Conservation (phyloP, 1,140 invertebrate genomes). For the Eumaeus atala region DNA sequence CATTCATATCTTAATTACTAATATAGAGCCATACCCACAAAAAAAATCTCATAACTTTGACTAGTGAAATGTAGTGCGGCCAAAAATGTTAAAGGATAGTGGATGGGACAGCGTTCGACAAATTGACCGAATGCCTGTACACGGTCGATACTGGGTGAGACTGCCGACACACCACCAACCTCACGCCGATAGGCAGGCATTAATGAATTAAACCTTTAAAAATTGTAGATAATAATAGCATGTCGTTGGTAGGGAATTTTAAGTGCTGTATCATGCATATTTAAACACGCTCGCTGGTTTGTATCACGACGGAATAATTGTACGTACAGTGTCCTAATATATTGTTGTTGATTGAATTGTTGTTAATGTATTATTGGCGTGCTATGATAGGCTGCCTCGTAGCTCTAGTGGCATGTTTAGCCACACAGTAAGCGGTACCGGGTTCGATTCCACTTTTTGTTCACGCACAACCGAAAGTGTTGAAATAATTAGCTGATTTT, state of each 20-base stretch:
- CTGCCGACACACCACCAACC: conserved; percentile 28
- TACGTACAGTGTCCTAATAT: background rate
- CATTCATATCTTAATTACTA: conserved; percentile 64
- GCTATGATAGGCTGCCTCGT: too few species aligned
- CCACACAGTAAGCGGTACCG: too few species aligned
- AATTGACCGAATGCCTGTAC: conserved; percentile 55
- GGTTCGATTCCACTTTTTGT: too few species aligned
- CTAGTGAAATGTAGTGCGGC: conserved; percentile 49
- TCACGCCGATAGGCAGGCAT: background rate
- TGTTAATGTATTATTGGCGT: too few species aligned
- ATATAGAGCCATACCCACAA: conserved; percentile 58
- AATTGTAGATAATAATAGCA: conserved; percentile 12
- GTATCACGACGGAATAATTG: background rate
- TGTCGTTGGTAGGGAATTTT: conserved; percentile 8
- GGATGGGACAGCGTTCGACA: conserved; percentile 41
- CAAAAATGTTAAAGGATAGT: conserved; percentile 55
- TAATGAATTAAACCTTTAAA: conserved; percentile 18
- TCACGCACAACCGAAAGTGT: too few species aligned
- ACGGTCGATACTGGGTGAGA: conserved; percentile 27
- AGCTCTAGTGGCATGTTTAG: too few species aligned
- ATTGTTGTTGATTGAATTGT: background rate
- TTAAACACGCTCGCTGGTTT: background rate
- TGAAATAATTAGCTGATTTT: too few species aligned
- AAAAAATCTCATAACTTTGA: conserved; percentile 57
- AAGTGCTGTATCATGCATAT: conserved; percentile 10